Evolutionary conservation across 2,888 invertebrate genomes (phyloP).

Genomic region (Sceliomorpha sp.): DNA sequence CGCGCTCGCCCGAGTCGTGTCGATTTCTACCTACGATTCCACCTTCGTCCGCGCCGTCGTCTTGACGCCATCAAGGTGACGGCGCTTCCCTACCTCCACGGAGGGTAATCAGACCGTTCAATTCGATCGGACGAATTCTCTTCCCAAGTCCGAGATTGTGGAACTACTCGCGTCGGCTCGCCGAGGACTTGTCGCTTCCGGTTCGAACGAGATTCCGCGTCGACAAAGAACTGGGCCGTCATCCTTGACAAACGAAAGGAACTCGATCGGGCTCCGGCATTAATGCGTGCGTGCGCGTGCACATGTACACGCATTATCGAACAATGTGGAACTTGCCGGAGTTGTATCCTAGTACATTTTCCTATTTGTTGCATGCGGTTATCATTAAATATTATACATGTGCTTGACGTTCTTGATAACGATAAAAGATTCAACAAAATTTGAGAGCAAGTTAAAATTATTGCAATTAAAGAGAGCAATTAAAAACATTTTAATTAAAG

Average conservation of each 20-base stretch:
- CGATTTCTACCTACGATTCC: not conserved
- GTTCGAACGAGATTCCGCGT: conserved; percentile 44
- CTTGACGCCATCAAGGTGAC: no score
- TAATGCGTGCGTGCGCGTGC: conserved; percentile 11
- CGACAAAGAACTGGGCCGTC: conserved; percentile 54
- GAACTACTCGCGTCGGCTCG: conserved; percentile 29
- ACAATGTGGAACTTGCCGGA: conserved; percentile 7
- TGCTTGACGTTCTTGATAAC: no score
- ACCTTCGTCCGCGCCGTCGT: conserved; percentile 15
- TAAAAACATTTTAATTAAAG: no score
- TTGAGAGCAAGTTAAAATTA: no score
- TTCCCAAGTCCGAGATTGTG: not conserved
- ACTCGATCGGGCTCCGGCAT: conserved; percentile 28
- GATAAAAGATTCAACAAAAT: no score
- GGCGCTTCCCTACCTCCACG: conserved; percentile 19
- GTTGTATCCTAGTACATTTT: not conserved
- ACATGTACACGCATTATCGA: conserved; percentile 15
- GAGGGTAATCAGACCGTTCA: no score
- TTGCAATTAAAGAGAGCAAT: no score
- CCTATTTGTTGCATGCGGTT: no score
- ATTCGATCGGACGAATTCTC: conserved; percentile 28
- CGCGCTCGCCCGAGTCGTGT: no score
- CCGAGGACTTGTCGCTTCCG: conserved; percentile 47
- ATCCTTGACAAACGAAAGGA: conserved; percentile 57
- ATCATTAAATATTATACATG: no score